Evolutionary conservation across 1,140 invertebrate genomes (phyloP).

Genomic region (Musca vetustissima): DNA sequence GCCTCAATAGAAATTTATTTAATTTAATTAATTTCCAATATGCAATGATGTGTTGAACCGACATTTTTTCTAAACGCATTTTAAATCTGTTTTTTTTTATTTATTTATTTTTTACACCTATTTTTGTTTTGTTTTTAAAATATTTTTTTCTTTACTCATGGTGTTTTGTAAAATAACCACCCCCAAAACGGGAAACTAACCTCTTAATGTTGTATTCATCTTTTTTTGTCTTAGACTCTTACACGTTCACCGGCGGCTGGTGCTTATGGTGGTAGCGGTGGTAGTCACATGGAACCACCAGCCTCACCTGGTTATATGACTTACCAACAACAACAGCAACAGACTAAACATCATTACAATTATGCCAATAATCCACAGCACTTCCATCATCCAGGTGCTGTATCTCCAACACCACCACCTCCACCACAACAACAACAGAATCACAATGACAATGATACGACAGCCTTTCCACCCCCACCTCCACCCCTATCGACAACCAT

Average conservation of each 20-base stretch:
- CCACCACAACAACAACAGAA: conserved; percentile 26
- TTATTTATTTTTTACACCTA: background rate
- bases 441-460: conserved; percentile 39
- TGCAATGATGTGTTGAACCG: too few species aligned
- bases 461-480: conserved; percentile 50
- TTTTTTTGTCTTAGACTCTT: conserved; percentile 40
- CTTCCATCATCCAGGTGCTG: conserved; percentile 49
- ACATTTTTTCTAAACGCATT: too few species aligned
- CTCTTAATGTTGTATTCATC: conserved; percentile 32
- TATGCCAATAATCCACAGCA: conserved; percentile 48
- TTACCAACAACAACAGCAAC: conserved; percentile 27
- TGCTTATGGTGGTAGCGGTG: conserved; percentile 15
- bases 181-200: background rate
- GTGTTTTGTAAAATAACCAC: conserved; percentile 6
- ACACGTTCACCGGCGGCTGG: conserved; percentile 36
- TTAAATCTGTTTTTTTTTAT: too few species aligned
- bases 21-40: too few species aligned
- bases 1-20: too few species aligned
- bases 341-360: conserved; percentile 47
- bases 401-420: conserved; percentile 41
- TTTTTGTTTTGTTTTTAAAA: background rate
- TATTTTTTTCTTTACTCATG: conserved; percentile 1
- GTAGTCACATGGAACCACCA: conserved; percentile 41
- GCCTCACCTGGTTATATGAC: conserved; percentile 47
- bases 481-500: conserved; percentile 50